A percentile compares a stretch with the other conserved stretches of the same genome.
phyloP scores from a whole-genome alignment of 2,888 invertebrate species.

The Stenodema calcarata region DNA sequence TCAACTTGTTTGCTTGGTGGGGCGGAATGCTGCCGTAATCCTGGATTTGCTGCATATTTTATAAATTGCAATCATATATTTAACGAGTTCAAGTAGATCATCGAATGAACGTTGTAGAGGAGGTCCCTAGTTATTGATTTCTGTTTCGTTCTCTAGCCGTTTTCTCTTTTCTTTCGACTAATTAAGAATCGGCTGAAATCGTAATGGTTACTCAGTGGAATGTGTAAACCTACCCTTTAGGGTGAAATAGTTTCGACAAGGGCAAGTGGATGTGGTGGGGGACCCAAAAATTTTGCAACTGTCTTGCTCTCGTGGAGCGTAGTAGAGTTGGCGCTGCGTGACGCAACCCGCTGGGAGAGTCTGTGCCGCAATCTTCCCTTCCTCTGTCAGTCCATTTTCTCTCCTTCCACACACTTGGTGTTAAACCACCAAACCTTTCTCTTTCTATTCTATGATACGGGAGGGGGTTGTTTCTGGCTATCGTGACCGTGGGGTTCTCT shows the following conservation, averaged over 20 bases:
- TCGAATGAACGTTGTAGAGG: too few species aligned
- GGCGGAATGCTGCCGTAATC: too few species aligned
- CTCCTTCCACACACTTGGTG: not conserved
- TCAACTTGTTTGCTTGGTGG: too few species aligned
- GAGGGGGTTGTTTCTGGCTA: not conserved
- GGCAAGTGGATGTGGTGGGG: not conserved
- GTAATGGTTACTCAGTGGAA: too few species aligned
- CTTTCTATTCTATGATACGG: constrained; percentile 19
- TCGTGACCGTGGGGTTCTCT: constrained; percentile 37
- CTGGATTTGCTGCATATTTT: too few species aligned
- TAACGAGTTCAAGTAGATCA: too few species aligned
- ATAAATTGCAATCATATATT: too few species aligned
- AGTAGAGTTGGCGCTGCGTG: not conserved
- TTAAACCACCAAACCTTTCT: constrained; percentile 28
- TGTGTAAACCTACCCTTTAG: not conserved
- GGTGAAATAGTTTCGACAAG: not conserved
- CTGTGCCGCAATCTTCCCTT: constrained; percentile 28
- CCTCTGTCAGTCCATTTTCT: not conserved
- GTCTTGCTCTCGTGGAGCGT: constrained; percentile 3
- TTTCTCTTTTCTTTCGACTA: too few species aligned
- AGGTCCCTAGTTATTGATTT: too few species aligned
- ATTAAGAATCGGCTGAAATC: too few species aligned
- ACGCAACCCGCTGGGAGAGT: not conserved
- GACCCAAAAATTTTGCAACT: not conserved
- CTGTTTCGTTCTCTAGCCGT: too few species aligned